A percentile compares a stretch with the other conserved stretches of the same genome.
Evolutionary conservation across 2,113 vertebrate species (phyloP).

Genomic region (Pristiophorus japonicus): DNA sequence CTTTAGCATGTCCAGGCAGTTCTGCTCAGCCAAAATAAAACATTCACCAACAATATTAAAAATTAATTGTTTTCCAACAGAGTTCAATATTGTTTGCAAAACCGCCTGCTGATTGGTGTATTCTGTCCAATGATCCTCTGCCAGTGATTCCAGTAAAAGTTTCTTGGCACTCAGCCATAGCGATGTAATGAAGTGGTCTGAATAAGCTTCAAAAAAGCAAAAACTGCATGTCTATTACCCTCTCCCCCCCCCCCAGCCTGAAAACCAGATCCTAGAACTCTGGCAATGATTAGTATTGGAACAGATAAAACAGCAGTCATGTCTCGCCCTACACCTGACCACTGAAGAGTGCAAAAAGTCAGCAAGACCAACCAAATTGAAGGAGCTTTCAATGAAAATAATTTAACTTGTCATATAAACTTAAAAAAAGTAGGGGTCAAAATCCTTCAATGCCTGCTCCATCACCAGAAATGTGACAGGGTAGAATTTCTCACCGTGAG

Average conservation of each 20-base stretch:
- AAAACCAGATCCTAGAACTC: not conserved
- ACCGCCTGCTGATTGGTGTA: not conserved
- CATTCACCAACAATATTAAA: too few relatives aligned
- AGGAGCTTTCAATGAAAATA: not conserved
- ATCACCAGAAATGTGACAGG: not conserved
- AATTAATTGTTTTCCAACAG: not conserved
- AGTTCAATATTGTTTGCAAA: not conserved
- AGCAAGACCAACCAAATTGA: not conserved
- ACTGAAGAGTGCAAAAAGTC: not conserved
- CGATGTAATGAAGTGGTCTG: not conserved
- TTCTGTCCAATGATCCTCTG: not conserved
- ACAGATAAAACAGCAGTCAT: not conserved
- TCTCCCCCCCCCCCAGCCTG: not conserved
- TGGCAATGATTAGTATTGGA: not conserved
- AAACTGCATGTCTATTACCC: not conserved
- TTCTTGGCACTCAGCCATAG: not conserved
- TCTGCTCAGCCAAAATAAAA: too few relatives aligned
- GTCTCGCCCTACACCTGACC: not conserved
- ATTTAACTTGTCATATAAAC: not conserved
- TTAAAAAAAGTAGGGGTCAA: not conserved
- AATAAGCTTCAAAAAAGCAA: not conserved
- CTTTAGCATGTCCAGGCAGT: not conserved
- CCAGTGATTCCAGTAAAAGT: not conserved
- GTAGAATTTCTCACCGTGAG: not conserved
- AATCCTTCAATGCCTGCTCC: not conserved